These are phyloP conservation scores for Axea sp. DNA, from an alignment of 2,888 invertebrate genomes.

Conservation along the genomic window DNA sequence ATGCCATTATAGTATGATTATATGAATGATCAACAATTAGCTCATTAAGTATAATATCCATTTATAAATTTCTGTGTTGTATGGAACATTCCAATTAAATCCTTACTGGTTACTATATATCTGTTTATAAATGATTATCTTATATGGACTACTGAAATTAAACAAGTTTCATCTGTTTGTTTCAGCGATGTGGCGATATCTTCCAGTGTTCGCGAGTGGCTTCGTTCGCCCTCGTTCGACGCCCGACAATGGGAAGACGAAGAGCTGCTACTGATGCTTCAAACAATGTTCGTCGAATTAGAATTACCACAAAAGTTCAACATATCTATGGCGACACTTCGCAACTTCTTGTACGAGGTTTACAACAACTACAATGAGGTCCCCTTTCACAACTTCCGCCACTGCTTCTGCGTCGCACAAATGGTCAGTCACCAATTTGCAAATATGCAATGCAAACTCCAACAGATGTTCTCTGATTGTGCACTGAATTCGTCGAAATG, in stretches of 20 bases:
- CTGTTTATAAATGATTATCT: too few relatives aligned
- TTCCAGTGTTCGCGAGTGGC: slow-evolving; percentile 83
- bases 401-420: slow-evolving; percentile 92
- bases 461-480: too few relatives aligned
- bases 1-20: too few relatives aligned
- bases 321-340: slow-evolving; percentile 85
- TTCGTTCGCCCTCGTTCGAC: slow-evolving; percentile 87
- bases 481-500: too few relatives aligned
- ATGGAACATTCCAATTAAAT: too few relatives aligned
- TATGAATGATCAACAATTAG: too few relatives aligned
- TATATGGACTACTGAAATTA: too few relatives aligned
- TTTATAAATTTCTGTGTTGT: too few relatives aligned
- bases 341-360: slow-evolving; percentile 87
- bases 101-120: too few relatives aligned
- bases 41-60: too few relatives aligned
- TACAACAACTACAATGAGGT: slow-evolving; percentile 92
- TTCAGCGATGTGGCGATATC: slow-evolving; percentile 84
- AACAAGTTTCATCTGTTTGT: too few relatives aligned
- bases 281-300: slow-evolving; percentile 90
- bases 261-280: slow-evolving; percentile 87
- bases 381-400: slow-evolving; percentile 92
- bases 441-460: too few relatives aligned
- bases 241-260: slow-evolving; percentile 91
- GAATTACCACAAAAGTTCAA: slow-evolving; percentile 87
- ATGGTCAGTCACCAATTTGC: slow-evolving; percentile 85